phyloP scores from a whole-genome alignment of 92 coral and sea anemone genomes.

The Porites rus region DNA sequence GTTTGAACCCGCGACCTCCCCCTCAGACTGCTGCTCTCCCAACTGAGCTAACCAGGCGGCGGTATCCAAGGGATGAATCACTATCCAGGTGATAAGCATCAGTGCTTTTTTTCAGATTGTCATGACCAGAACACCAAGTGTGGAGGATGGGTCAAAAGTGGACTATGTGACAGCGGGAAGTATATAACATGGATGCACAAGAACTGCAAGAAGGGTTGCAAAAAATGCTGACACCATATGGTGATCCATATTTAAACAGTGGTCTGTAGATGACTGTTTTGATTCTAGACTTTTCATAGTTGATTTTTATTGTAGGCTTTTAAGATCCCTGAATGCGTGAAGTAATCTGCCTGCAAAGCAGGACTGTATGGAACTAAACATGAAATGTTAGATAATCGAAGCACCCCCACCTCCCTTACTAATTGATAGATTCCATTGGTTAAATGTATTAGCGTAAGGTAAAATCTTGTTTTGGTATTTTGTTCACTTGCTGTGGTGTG shows the following conservation, averaged over 20 bases:
- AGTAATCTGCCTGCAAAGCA: too few relatives aligned
- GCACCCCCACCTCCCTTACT: too few relatives aligned
- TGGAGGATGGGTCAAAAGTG: constrained; percentile 17
- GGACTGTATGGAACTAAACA: too few relatives aligned
- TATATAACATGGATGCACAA: constrained; percentile 26
- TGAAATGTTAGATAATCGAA: too few relatives aligned
- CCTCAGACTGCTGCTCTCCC: neutral
- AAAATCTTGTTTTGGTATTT: too few relatives aligned
- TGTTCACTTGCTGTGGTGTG: too few relatives aligned
- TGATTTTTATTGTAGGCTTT: neutral
- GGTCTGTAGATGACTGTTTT: neutral
- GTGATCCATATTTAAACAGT: neutral
- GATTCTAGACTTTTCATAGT: neutral
- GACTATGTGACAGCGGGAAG: constrained; percentile 2
- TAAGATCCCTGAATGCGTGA: too few relatives aligned
- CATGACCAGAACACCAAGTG: constrained; percentile 50
- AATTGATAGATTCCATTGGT: too few relatives aligned
- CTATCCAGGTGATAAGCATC: neutral
- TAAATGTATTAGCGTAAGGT: too few relatives aligned
- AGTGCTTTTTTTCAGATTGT: constrained; percentile 34
- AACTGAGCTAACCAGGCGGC: neutral
- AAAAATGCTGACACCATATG: constrained; percentile 15
- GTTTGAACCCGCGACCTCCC: too few relatives aligned
- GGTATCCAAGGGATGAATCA: too few relatives aligned
- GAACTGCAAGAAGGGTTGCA: constrained; percentile 51